Conservation (phyloP, 2,888 invertebrate species). For the Cryptocephalus primarius region DNA sequence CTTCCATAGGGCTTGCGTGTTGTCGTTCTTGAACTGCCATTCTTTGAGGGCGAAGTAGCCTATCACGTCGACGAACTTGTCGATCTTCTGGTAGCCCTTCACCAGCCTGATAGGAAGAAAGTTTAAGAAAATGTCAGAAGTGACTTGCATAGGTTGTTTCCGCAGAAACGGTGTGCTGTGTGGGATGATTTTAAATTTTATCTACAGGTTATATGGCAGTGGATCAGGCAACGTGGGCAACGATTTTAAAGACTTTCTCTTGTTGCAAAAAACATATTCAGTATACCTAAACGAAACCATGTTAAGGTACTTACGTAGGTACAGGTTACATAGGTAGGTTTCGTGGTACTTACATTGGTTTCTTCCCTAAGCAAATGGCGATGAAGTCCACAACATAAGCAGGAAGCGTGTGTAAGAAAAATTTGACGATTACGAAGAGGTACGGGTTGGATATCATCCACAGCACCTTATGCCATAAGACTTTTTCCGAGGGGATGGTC, state of each 20-base stretch:
- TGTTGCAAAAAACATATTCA: too few species aligned
- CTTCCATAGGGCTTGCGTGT: slow-evolving; percentile 47
- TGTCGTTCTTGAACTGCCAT: slow-evolving; percentile 62
- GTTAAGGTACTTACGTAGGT: too few species aligned
- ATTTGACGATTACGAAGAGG: slow-evolving; percentile 44
- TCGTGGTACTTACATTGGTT: slow-evolving; percentile 48
- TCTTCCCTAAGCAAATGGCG: slow-evolving; percentile 46
- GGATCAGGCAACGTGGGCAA: too few species aligned
- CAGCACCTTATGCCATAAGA: slow-evolving; percentile 56
- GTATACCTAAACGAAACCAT: too few species aligned
- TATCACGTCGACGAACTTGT: slow-evolving; percentile 16
- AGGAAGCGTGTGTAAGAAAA: slow-evolving; percentile 51
- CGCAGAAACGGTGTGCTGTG: too few species aligned
- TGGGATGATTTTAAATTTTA: too few species aligned
- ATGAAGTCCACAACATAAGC: slow-evolving; percentile 49
- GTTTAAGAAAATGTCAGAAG: too few species aligned
- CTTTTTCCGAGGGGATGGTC: slow-evolving; percentile 43
- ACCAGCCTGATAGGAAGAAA: slow-evolving; percentile 12
- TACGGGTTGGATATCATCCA: slow-evolving; percentile 48
- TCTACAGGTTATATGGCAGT: too few species aligned
- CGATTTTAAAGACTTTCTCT: too few species aligned
- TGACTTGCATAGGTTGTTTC: too few species aligned
- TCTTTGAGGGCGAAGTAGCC: slow-evolving; percentile 64
- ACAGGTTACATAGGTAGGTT: too few species aligned
- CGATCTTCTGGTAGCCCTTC: slow-evolving; percentile 16